phyloP scores from a whole-genome alignment of 2,797 vertebrate genomes.

The Gadopsis marmoratus region DNA sequence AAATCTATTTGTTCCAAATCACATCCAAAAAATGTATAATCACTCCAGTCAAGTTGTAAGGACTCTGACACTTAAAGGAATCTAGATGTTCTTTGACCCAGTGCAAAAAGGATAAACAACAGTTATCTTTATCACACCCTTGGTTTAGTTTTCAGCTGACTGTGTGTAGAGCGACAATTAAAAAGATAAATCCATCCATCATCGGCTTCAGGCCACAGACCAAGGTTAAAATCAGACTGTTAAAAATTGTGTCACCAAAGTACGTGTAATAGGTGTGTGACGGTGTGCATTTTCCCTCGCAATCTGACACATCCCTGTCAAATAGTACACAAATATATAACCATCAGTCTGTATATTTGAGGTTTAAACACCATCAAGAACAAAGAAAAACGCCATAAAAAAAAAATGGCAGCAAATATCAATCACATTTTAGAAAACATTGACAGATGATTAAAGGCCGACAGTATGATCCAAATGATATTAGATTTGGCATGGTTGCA shows the following conservation, averaged over 20 bases:
- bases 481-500: slow-evolving; percentile 44
- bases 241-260: not conserved
- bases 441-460: slow-evolving; percentile 32
- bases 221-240: not conserved
- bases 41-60: not conserved
- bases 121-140: not conserved
- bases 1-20: slow-evolving; percentile 5
- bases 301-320: not conserved
- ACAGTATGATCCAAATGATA: slow-evolving; percentile 59
- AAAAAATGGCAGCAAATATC: slow-evolving; percentile 2
- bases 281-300: not conserved
- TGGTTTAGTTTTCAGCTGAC: not conserved
- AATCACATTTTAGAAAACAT: slow-evolving; percentile 36
- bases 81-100: not conserved
- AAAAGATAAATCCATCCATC: not conserved
- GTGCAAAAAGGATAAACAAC: not conserved
- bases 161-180: not conserved
- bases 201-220: not conserved
- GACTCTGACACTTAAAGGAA: not conserved
- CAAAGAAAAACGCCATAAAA: not conserved
- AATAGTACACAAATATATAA: not conserved
- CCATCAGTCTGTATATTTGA: not conserved
- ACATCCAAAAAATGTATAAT: not conserved
- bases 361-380: not conserved
- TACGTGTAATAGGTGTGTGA: not conserved